These are phyloP conservation scores for Strongylocentrotus purpuratus DNA, from an alignment of 35 echinoderm and acorn worm genomes.

Conservation along the genomic window DNA sequence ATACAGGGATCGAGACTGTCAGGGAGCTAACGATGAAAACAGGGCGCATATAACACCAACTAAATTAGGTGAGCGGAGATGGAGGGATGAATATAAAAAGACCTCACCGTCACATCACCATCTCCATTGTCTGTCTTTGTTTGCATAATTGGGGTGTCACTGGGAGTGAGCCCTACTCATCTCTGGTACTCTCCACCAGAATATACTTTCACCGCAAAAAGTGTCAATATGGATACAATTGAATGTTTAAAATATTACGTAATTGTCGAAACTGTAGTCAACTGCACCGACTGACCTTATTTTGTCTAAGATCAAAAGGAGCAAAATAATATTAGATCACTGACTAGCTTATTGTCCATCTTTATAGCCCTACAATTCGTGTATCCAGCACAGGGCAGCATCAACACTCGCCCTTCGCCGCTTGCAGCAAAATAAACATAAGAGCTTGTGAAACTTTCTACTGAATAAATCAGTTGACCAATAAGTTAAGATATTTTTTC, in stretches of 20 bases:
- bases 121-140: not conserved
- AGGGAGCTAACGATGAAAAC: not conserved
- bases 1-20: not conserved
- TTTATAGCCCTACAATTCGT: too few species aligned
- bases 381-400: too few species aligned
- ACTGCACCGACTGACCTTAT: not conserved
- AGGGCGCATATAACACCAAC: not conserved
- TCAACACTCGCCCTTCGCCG: too few species aligned
- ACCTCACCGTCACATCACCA: not conserved
- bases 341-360: too few species aligned
- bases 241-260: not conserved
- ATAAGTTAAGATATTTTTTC: too few species aligned
- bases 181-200: not conserved
- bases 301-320: not conserved
- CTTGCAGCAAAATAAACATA: too few species aligned
- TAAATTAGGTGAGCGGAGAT: not conserved
- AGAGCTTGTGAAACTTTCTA: too few species aligned
- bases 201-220: not conserved
- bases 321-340: not conserved
- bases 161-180: not conserved
- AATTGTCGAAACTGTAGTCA: not conserved
- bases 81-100: not conserved
- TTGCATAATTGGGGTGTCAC: not conserved
- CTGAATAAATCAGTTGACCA: too few species aligned
- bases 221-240: not conserved